These are phyloP conservation scores for Oithona nana DNA, from an alignment of 2,888 invertebrate species.

Conservation along the genomic window DNA sequence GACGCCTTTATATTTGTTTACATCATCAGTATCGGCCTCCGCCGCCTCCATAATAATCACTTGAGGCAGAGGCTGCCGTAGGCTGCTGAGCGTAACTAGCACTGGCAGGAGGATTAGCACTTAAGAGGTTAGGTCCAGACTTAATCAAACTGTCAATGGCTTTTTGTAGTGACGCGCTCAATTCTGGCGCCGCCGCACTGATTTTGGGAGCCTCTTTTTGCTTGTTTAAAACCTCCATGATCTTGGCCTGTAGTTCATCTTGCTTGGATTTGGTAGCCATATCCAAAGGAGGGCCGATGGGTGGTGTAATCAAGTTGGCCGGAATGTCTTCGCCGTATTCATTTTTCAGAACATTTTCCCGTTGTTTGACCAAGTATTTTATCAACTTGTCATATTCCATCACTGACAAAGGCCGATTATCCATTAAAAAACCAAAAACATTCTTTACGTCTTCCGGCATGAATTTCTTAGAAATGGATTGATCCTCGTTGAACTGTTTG, in stretches of 20 bases:
- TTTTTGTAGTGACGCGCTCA: constrained; percentile 6
- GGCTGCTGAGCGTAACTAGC: neutral
- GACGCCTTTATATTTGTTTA: too few species aligned
- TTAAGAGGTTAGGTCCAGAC: constrained; percentile 11
- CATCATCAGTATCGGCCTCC: too few species aligned
- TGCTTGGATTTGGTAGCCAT: constrained; percentile 10
- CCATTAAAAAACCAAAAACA: constrained; percentile 56
- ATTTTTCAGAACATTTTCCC: neutral
- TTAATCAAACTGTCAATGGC: constrained; percentile 16
- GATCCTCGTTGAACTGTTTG: neutral
- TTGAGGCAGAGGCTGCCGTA: neutral
- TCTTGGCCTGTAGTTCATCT: constrained; percentile 1
- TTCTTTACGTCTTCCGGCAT: constrained; percentile 40
- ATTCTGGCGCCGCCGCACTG: neutral
- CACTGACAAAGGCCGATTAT: constrained; percentile 54
- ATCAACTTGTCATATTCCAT: constrained; percentile 59
- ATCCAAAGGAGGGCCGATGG: constrained; percentile 4
- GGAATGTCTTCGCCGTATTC: constrained; percentile 13
- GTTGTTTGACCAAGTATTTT: constrained; percentile 33
- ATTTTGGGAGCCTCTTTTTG: neutral
- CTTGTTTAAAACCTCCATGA: constrained; percentile 14
- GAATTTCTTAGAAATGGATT: neutral
- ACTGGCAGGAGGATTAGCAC: neutral
- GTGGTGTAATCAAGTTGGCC: constrained; percentile 4
- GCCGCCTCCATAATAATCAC: neutral